These are phyloP conservation scores for Oryzias woworae DNA, from an alignment of 2,113 vertebrate species.

Conservation along the genomic window DNA sequence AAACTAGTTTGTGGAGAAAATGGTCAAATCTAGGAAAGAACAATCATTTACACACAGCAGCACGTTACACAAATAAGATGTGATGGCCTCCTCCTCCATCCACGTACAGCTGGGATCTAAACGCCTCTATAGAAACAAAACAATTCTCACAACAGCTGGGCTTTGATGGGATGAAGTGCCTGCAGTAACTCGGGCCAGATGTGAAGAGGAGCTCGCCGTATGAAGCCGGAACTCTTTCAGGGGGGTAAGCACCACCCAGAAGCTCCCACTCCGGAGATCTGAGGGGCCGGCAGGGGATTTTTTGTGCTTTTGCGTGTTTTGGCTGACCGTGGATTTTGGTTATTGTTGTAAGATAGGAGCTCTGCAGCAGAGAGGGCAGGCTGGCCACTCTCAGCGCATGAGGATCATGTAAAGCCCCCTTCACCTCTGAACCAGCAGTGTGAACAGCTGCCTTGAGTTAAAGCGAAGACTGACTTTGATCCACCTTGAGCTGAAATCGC, in stretches of 20 bases:
- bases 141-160: constrained; percentile 66
- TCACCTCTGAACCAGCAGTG: constrained; percentile 69
- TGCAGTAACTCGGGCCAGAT: constrained; percentile 71
- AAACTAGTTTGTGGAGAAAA: constrained; percentile 7
- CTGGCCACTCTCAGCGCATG: constrained; percentile 63
- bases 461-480: constrained; percentile 67
- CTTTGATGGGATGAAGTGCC: constrained; percentile 58
- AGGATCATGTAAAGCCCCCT: constrained; percentile 68
- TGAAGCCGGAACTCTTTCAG: constrained; percentile 48
- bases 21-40: constrained; percentile 1
- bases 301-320: constrained; percentile 32
- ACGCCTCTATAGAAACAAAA: constrained; percentile 43
- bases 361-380: constrained; percentile 50
- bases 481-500: constrained; percentile 62
- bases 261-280: constrained; percentile 66
- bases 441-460: constrained; percentile 72
- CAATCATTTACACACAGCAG: constrained; percentile 28
- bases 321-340: constrained; percentile 53
- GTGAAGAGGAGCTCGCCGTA: constrained; percentile 51
- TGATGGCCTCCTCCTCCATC: constrained; percentile 31
- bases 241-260: constrained; percentile 47
- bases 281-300: constrained; percentile 37
- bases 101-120: constrained; percentile 33
- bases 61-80: constrained; percentile 34
- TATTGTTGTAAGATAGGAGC: constrained; percentile 71